phyloP scores from a whole-genome alignment of 92 coral and sea anemone species.

The Pocillopora meandrina region DNA sequence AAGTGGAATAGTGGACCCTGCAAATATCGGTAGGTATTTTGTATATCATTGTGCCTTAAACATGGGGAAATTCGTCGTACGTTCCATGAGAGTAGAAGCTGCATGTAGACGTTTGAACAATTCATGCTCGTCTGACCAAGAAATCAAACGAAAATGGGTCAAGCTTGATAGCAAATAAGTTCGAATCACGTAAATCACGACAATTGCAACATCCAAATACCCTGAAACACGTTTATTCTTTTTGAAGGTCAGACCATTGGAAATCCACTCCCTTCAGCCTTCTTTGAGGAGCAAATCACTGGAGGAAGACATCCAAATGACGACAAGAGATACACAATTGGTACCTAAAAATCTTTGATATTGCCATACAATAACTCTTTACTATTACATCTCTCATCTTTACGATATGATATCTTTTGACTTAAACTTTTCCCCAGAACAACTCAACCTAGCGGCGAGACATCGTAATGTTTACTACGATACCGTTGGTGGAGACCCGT shows the following conservation, averaged over 20 bases:
- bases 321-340: constrained; percentile 86
- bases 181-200: neutral
- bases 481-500: constrained; percentile 89
- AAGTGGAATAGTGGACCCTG: constrained; percentile 32
- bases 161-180: neutral
- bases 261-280: constrained; percentile 42
- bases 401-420: neutral
- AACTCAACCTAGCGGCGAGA: constrained; percentile 89
- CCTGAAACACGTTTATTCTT: neutral
- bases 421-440: constrained; percentile 49
- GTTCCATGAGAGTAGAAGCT: too few species aligned
- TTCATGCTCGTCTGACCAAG: neutral
- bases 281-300: constrained; percentile 47
- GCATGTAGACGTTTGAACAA: neutral
- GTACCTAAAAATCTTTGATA: constrained; percentile 17
- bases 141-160: neutral
- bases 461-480: constrained; percentile 93
- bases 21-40: constrained; percentile 5
- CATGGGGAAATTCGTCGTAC: neutral
- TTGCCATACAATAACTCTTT: too few species aligned
- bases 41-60: neutral
- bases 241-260: constrained; percentile 36
- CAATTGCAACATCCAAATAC: neutral
- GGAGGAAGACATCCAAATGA: constrained; percentile 80
- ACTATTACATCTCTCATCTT: neutral